Conservation (phyloP, 1,140 invertebrate genomes). For the Drosophila malerkotliana region DNA sequence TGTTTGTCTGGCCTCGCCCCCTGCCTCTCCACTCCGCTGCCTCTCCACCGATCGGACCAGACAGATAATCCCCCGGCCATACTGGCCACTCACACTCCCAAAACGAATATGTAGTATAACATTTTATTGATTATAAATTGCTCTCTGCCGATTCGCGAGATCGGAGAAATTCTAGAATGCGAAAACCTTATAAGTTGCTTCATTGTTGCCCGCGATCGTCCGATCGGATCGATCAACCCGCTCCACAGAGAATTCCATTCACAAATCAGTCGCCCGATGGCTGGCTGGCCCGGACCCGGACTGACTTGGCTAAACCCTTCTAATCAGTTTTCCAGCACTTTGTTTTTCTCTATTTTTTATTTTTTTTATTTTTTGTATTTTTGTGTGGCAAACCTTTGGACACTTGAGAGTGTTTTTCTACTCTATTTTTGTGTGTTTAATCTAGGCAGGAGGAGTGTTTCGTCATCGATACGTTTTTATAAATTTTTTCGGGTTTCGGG, state of each 20-base stretch:
- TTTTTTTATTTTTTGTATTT: background rate
- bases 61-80: conserved; percentile 33
- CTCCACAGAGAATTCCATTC: conserved; percentile 65
- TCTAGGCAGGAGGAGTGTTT: conserved; percentile 48
- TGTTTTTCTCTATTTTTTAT: conserved; percentile 9
- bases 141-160: conserved; percentile 9
- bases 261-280: conserved; percentile 63
- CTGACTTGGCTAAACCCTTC: conserved; percentile 51
- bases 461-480: conserved; percentile 56
- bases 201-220: conserved; percentile 61
- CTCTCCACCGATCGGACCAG: conserved; percentile 31
- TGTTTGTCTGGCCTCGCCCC: conserved; percentile 54
- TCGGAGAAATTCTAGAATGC: conserved; percentile 41
- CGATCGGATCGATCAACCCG: conserved; percentile 42
- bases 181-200: conserved; percentile 47
- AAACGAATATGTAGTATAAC: conserved; percentile 12
- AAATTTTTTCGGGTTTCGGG: background rate
- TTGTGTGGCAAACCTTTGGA: conserved; percentile 45
- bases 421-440: conserved; percentile 48
- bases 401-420: conserved; percentile 39
- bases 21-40: conserved; percentile 1
- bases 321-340: conserved; percentile 48
- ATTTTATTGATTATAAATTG: conserved; percentile 53
- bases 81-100: too few relatives aligned
- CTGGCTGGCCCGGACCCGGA: conserved; percentile 12